Conservation (phyloP, 2,888 invertebrate species). For the Crocallis elinguaria region DNA sequence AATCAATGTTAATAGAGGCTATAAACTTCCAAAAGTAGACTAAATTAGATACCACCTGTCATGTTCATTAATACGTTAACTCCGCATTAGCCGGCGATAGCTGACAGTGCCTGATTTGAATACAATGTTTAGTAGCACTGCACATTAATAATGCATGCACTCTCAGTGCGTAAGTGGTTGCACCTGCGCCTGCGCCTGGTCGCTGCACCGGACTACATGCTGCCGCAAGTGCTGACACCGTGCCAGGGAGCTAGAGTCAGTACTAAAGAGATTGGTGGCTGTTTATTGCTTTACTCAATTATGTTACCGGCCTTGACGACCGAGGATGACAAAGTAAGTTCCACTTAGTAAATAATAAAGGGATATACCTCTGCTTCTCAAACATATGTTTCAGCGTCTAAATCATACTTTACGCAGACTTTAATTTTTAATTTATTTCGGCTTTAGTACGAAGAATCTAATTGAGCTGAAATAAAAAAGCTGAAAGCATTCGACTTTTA, state of each 20-base stretch:
- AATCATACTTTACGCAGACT: no score
- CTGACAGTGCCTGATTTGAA: constrained; percentile 1
- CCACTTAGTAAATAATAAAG: no score
- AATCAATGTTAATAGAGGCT: neutral
- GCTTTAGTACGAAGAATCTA: no score
- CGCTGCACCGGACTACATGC: neutral
- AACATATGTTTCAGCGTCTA: no score
- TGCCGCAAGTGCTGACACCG: neutral
- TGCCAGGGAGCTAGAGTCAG: neutral
- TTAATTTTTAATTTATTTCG: no score
- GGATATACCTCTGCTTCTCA: no score
- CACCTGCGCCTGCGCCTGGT: neutral
- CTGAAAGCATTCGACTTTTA: no score
- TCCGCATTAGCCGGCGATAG: neutral
- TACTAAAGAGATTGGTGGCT: neutral
- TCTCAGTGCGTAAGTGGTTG: neutral
- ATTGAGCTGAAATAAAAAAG: no score
- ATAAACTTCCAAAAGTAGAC: neutral
- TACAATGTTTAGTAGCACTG: constrained; percentile 3
- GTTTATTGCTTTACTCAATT: no score
- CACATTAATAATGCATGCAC: constrained; percentile 2
- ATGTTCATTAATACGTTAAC: constrained; percentile 8
- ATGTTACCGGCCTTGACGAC: neutral
- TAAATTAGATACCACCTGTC: neutral
- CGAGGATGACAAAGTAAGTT: neutral